Percentiles rank a stretch among this genome's conserved stretches.
phyloP scores from a whole-genome alignment of 2,888 invertebrate genomes.

The Diaperis boleti region DNA sequence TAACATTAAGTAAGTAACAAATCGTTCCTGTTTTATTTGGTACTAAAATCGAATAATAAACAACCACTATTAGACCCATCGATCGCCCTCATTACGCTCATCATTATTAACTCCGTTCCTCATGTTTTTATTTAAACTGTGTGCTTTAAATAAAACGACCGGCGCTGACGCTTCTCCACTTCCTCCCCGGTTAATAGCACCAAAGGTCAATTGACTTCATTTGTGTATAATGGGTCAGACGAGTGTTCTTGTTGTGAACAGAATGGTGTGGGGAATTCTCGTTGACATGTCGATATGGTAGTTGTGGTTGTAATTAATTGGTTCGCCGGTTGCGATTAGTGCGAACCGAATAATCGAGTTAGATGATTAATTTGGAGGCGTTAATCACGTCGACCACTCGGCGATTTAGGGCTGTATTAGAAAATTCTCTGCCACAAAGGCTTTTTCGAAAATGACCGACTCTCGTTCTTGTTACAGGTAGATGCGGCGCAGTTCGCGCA shows the following conservation, averaged over 20 bases:
- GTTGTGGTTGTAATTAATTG: no score
- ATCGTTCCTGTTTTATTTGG: constrained; percentile 19
- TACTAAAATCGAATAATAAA: constrained; percentile 12
- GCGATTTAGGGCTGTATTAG: no score
- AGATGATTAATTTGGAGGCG: no score
- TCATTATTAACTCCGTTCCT: background rate
- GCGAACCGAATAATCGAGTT: no score
- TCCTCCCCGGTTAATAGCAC: background rate
- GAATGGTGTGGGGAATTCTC: no score
- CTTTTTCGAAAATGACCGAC: no score
- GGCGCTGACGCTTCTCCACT: background rate
- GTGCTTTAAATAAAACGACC: constrained; percentile 3
- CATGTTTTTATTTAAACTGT: background rate
- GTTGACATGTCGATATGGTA: background rate
- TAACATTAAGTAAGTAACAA: constrained; percentile 22
- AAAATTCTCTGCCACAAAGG: no score
- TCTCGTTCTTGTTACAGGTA: constrained; percentile 52
- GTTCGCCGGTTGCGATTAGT: no score
- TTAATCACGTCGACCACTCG: no score
- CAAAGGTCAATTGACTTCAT: constrained; percentile 15
- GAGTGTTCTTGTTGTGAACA: constrained; percentile 28
- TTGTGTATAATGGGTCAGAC: constrained; percentile 10
- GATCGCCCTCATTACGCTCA: constrained; percentile 5
- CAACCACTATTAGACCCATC: constrained; percentile 9
- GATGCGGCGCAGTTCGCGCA: constrained; percentile 62